A percentile compares a stretch with the other conserved stretches of the same genome.
phyloP scores from a whole-genome alignment of 2,113 vertebrate genomes.

The Python bivittatus region DNA sequence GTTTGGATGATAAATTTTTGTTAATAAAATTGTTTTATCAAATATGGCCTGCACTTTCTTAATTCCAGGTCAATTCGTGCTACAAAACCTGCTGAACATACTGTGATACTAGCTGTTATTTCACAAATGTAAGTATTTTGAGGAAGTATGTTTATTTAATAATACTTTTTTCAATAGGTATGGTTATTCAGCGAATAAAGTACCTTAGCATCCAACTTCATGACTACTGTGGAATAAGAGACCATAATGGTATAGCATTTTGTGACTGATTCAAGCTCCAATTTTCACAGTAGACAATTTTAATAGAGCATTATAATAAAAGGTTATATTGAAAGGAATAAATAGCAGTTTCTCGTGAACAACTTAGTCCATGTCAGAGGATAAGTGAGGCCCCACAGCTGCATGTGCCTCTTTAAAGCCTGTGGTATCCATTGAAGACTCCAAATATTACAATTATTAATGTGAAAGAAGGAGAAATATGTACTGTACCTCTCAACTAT shows the following conservation, averaged over 20 bases:
- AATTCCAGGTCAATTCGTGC: conserved; percentile 85
- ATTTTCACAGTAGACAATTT: background rate
- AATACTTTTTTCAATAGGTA: background rate
- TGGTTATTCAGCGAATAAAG: background rate
- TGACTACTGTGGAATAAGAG: background rate
- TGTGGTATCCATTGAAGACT: background rate
- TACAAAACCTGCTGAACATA: conserved; percentile 86
- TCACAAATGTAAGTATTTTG: conserved; percentile 80
- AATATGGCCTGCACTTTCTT: conserved; percentile 50
- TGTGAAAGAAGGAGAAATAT: background rate
- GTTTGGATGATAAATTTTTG: background rate
- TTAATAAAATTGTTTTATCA: background rate
- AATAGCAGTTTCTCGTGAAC: conserved; percentile 9
- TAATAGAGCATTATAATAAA: background rate
- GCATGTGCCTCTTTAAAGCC: background rate
- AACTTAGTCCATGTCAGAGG: background rate
- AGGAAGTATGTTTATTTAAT: background rate
- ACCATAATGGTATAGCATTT: background rate
- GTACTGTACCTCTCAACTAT: background rate
- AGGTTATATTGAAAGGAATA: conserved; percentile 22
- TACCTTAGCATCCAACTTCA: background rate
- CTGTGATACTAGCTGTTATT: conserved; percentile 88
- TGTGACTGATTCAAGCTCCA: conserved; percentile 9
- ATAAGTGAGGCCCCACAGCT: background rate
- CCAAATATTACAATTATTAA: background rate